phyloP scores from a whole-genome alignment of 2,888 invertebrate species.

The Clusia tigrina region DNA sequence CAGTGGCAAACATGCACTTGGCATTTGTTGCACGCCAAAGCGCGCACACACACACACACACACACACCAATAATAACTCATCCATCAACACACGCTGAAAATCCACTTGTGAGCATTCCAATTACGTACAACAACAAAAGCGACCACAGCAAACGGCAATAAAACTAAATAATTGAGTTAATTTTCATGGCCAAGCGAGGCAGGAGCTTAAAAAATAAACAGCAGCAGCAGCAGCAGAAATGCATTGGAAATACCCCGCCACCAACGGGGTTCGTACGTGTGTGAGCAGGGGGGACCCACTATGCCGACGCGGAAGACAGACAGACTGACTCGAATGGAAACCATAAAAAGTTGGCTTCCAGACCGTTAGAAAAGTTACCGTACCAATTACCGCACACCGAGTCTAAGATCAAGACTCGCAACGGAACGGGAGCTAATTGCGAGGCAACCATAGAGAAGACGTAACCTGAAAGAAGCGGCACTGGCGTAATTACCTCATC shows the following conservation, averaged over 20 bases:
- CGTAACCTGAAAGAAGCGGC: no score
- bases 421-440: neutral
- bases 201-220: constrained; percentile 12
- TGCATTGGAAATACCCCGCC: neutral
- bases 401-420: neutral
- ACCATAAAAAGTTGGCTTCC: neutral
- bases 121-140: no score
- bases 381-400: neutral
- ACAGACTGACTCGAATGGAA: neutral
- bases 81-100: neutral
- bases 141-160: constrained; percentile 5
- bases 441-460: neutral
- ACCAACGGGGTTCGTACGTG: neutral
- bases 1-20: constrained; percentile 26
- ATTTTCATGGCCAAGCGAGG: constrained; percentile 37
- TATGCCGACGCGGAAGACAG: no score
- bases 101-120: no score
- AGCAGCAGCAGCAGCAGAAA: neutral
- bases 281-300: neutral
- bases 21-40: constrained; percentile 19
- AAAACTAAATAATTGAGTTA: constrained; percentile 33
- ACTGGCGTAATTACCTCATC: constrained; percentile 41
- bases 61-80: constrained; percentile 13
- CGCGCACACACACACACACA: constrained; percentile 12
- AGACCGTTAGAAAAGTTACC: neutral